Conservation (phyloP, 2,797 vertebrate genomes). For the Mus spretus region DNA sequence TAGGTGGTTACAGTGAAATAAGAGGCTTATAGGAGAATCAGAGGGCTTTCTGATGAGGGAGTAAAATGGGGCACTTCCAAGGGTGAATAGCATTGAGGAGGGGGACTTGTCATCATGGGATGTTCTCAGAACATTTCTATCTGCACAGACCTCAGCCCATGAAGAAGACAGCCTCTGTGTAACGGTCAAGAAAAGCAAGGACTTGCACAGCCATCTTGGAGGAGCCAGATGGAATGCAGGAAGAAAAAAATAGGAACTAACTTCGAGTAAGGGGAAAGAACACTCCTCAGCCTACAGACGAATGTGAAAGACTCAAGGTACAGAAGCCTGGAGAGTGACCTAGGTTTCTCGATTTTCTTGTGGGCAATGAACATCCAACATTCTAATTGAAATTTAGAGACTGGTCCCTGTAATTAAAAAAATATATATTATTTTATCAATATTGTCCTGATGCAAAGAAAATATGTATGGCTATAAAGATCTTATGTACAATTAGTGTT, state of each 20-base stretch:
- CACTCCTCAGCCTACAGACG: neutral
- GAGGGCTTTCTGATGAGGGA: neutral
- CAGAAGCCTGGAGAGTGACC: neutral
- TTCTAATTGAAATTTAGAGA: slow-evolving; percentile 7
- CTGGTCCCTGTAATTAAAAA: neutral
- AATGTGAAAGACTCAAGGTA: neutral
- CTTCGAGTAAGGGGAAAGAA: neutral
- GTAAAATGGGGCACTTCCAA: neutral
- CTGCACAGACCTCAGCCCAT: neutral
- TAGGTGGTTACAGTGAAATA: neutral
- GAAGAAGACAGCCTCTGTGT: neutral
- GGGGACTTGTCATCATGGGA: neutral
- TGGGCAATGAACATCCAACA: neutral
- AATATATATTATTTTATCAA: neutral
- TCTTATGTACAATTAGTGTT: neutral
- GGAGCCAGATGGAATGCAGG: neutral
- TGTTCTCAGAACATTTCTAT: neutral
- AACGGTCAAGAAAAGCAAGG: neutral
- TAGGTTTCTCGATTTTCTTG: neutral
- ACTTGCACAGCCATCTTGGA: neutral
- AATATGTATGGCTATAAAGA: neutral
- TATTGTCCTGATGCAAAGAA: neutral
- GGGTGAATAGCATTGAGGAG: neutral
- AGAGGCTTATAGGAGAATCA: neutral
- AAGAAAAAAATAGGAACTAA: neutral